Conservation (phyloP, 2,888 invertebrate genomes). For the Hydrotaea cyrtoneurina region DNA sequence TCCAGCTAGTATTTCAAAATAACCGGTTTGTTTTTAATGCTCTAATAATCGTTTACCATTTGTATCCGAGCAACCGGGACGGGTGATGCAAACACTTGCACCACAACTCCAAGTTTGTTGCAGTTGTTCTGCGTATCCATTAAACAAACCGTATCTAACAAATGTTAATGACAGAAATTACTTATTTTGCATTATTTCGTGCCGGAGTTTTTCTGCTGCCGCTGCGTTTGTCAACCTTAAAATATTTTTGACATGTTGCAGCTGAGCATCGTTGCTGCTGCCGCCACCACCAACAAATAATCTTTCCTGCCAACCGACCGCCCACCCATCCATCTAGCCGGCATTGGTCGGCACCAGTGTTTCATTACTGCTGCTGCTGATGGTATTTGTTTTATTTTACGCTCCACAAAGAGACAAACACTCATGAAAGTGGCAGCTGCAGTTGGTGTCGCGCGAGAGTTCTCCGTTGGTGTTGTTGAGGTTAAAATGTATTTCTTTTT, state of each 20-base stretch:
- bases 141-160: conserved; percentile 24
- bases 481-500: conserved; percentile 57
- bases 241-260: conserved; percentile 53
- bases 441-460: not conserved
- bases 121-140: too few relatives aligned
- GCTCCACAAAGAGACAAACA: not conserved
- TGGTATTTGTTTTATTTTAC: conserved; percentile 64
- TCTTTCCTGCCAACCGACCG: conserved; percentile 30
- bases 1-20: too few relatives aligned
- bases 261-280: conserved; percentile 60
- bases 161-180: conserved; percentile 11
- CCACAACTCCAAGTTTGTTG: too few relatives aligned
- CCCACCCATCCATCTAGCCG: not conserved
- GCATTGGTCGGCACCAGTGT: conserved; percentile 23
- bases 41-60: too few relatives aligned
- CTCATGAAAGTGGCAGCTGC: not conserved
- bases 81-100: too few relatives aligned
- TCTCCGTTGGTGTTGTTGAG: conserved; percentile 36
- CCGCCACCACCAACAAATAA: too few relatives aligned
- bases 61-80: too few relatives aligned
- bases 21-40: too few relatives aligned
- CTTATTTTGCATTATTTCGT: not conserved
- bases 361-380: conserved; percentile 47
- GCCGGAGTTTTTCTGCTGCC: conserved; percentile 27
- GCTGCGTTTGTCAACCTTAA: conserved; percentile 52